A percentile compares a stretch with the other conserved stretches of the same genome.
phyloP scores from a whole-genome alignment of 1,140 invertebrate genomes.

The Panagrolaimus sp. region DNA sequence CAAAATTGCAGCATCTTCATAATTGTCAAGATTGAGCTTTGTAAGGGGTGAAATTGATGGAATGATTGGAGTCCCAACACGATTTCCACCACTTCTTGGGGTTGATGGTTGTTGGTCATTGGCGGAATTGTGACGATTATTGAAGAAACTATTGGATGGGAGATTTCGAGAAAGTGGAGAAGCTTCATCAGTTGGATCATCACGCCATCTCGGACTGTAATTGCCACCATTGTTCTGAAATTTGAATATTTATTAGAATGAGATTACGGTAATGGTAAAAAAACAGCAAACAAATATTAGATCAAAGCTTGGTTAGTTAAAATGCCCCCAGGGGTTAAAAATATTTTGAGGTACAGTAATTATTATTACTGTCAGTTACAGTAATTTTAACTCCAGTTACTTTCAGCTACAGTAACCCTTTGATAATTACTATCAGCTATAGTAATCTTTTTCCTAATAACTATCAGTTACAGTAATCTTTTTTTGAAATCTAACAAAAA shows the following conservation, averaged over 20 bases:
- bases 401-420: no score
- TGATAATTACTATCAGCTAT: no score
- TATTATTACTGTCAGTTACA: no score
- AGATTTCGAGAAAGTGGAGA: constrained; percentile 11
- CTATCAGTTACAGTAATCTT: no score
- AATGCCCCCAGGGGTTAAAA: no score
- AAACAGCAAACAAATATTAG: neutral
- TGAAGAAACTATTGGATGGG: neutral
- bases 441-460: no score
- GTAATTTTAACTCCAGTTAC: no score
- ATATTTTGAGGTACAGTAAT: no score
- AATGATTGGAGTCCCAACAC: neutral
- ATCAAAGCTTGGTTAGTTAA: neutral
- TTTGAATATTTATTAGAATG: neutral
- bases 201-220: constrained; percentile 26
- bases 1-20: neutral
- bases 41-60: neutral
- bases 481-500: no score
- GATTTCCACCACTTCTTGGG: neutral
- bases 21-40: no score
- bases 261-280: neutral
- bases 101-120: neutral
- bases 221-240: neutral
- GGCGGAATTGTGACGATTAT: neutral
- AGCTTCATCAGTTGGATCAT: constrained; percentile 25